A percentile compares a stretch with the other conserved stretches of the same genome.
These are phyloP conservation scores for Urophycis tenuis DNA, from an alignment of 2,797 vertebrate species.

Conservation along the genomic window DNA sequence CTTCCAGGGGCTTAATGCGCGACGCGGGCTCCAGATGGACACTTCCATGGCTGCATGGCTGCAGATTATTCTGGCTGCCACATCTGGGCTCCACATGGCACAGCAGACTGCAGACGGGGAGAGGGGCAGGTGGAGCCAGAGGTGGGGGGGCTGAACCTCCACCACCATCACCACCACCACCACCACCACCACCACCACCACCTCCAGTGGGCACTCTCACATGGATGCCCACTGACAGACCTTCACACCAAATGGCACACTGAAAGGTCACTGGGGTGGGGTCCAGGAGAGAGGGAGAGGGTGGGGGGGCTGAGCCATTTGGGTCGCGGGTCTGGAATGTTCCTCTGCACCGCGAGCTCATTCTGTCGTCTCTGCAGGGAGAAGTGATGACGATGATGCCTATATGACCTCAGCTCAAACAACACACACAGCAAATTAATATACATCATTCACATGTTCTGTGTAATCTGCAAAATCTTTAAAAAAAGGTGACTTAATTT, in stretches of 20 bases:
- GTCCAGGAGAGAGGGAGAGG: conserved; percentile 29
- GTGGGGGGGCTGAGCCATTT: conserved; percentile 14
- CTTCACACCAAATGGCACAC: conserved; percentile 58
- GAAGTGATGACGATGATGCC: too few species aligned
- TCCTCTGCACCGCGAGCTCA: too few species aligned
- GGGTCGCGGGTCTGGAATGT: too few species aligned
- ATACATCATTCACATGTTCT: too few species aligned
- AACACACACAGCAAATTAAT: too few species aligned
- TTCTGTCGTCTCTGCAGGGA: too few species aligned
- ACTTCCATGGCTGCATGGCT: conserved; percentile 84
- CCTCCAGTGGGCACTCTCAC: conserved; percentile 54
- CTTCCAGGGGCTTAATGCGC: conserved; percentile 75
- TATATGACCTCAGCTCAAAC: too few species aligned
- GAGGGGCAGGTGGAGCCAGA: conserved; percentile 63
- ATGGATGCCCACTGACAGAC: conserved; percentile 57
- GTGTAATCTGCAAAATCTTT: too few species aligned
- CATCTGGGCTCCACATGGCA: conserved; percentile 95
- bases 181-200: too few species aligned
- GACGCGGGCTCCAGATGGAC: conserved; percentile 84
- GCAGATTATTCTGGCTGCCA: conserved; percentile 91
- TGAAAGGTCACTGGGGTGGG: conserved; percentile 67
- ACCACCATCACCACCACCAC: too few species aligned
- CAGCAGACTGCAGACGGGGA: conserved; percentile 74
- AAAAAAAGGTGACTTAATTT: too few species aligned
- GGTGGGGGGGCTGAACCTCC: neutral